Evolutionary conservation across 2,888 invertebrate genomes (phyloP), one percentile per base, ranked within the genome.

Genomic region (Amiota minor): DNA sequence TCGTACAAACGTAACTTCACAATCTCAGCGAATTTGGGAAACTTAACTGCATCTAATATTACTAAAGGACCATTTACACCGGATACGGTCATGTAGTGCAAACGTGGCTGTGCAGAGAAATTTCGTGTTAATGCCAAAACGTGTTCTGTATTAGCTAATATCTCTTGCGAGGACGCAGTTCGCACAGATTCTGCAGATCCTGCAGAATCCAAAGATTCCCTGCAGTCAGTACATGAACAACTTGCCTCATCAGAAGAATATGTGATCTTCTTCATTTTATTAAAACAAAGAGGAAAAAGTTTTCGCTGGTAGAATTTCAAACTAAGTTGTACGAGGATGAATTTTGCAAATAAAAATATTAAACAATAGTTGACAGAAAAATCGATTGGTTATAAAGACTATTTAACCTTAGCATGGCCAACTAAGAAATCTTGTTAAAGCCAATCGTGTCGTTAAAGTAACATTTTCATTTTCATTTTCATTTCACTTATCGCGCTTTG

Each of bases 1-100:
- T 99, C 98, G 71, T 96, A 95, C 82, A 99, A 93, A 80, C 93
- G 95, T 76, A 99, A 92, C 88, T 98, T 95, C 61, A 99, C 99
- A 87, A 99, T 99, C 92, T 99, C 99, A 62, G 97, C 97, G 92
- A 94, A 99, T 91, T 98, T 99, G 70, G 99, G 98, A 91, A 98
- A 99, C 91, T 99, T 99, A 46, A 99, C 99, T 91, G 98, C 97
- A 89, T 99, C 98, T 88, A 99, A 93, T 90, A 99, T 99, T 78
- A 99, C 99, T 89, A 99, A 91, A 0, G 99, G 99, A 72, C 99
- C 99, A 89, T 99, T 99, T 75, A 99, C 99, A 92, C 98, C 99
- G 71, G 98, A 97, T 73, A 99, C 98, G 49, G 99, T 99, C 91
- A 97, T 98, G 91, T 99, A 99, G 59, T 98, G 96, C 86, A 98